Evolutionary conservation across 2,797 vertebrate genomes (phyloP).

Genomic region (Tragopan temminckii): DNA sequence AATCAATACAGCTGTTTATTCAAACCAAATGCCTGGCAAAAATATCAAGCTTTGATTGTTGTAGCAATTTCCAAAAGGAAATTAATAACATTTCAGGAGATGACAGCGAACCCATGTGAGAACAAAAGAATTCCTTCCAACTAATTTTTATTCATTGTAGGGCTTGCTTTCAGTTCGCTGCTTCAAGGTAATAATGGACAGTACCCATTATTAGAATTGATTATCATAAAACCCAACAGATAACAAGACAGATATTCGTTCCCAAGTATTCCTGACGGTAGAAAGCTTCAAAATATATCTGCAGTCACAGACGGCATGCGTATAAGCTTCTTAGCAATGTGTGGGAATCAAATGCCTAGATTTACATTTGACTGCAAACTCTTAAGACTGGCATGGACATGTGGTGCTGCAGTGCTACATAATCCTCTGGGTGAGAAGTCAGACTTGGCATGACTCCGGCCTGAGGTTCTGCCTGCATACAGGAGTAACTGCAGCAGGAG

Average conservation of each 20-base stretch:
- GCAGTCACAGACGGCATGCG: neutral
- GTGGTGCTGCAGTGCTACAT: slow-evolving; percentile 2
- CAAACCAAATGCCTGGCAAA: slow-evolving; percentile 55
- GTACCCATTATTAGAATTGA: neutral
- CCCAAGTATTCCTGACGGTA: neutral
- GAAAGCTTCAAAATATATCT: slow-evolving; percentile 26
- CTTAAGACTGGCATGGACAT: slow-evolving; percentile 46
- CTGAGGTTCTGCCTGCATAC: neutral
- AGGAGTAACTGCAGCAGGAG: neutral
- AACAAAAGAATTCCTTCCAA: slow-evolving; percentile 61
- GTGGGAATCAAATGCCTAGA: slow-evolving; percentile 35
- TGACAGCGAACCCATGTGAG: slow-evolving; percentile 41
- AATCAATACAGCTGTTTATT: slow-evolving; percentile 65
- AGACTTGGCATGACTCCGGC: neutral
- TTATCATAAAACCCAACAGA: neutral
- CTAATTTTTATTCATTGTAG: slow-evolving; percentile 30
- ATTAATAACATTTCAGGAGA: slow-evolving; percentile 44
- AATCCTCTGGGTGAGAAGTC: slow-evolving; percentile 10
- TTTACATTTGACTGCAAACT: neutral
- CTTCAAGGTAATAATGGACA: slow-evolving; percentile 32
- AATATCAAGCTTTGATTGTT: slow-evolving; percentile 22
- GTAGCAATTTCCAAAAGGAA: slow-evolving; percentile 70
- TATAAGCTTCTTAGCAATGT: slow-evolving; percentile 38
- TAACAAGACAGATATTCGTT: neutral
- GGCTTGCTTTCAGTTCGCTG: slow-evolving; percentile 48